These are phyloP conservation scores for Lagenorhynchus albirostris DNA, from an alignment of 2,113 vertebrate genomes.

Conservation along the genomic window DNA sequence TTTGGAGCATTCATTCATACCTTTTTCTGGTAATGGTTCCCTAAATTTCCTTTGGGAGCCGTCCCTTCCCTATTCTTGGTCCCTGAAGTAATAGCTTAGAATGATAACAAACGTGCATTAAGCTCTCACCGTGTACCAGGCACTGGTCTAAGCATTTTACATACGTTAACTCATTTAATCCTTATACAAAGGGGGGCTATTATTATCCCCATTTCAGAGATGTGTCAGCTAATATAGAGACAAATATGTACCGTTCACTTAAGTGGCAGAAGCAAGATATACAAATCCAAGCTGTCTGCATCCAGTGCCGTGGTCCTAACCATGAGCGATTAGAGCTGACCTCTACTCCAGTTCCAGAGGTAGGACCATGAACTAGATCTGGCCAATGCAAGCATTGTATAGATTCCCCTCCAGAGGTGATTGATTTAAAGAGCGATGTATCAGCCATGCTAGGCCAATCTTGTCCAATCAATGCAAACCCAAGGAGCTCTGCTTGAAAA, in stretches of 20 bases:
- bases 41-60: not conserved
- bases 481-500: not conserved
- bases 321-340: not conserved
- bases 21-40: not conserved
- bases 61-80: not conserved
- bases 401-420: not conserved
- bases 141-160: not conserved
- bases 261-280: not conserved
- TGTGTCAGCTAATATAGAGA: not conserved
- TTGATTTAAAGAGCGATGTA: not conserved
- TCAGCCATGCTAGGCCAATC: not conserved
- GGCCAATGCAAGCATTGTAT: not conserved
- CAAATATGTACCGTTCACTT: not conserved
- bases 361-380: not conserved
- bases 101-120: not conserved
- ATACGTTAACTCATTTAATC: not conserved
- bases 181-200: not conserved
- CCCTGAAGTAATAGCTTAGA: not conserved
- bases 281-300: not conserved
- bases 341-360: not conserved
- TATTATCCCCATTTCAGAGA: not conserved
- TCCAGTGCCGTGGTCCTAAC: not conserved
- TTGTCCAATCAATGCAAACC: not conserved
- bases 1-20: slow-evolving; percentile 22
- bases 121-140: not conserved